Evolutionary conservation across 2,888 invertebrate genomes (phyloP), one percentile per base, ranked within the genome.

Genomic region (Orthosia incerta): DNA sequence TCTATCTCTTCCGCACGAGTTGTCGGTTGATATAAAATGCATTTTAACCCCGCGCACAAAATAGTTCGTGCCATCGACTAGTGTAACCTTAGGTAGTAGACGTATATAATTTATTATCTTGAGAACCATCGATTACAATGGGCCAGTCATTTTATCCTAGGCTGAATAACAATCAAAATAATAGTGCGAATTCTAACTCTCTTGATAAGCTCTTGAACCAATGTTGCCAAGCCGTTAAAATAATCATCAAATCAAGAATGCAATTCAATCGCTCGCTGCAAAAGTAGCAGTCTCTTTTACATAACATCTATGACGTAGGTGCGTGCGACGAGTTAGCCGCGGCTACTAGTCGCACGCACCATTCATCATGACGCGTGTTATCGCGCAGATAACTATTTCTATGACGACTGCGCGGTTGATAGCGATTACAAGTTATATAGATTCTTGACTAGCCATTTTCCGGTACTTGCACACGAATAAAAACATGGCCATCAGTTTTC

Each of bases 311-410:
- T 48, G 77, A 61, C 51, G 57, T 13, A 13, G 20, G 48, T 59
- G 31, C 48, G 31, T 39, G 63, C 39, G 50, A 31, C 31, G 23
- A 50, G 68, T 59, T 57, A 69, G 51, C 75, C 45, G 53, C 75
- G 56, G 61, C 74, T 26, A 80, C 50, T 67, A 67, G 62, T 75
- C 76, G 59, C 56, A 51, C 57, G 55, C 50, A 16, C 53, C 23
- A 59, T 50, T 57, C 65, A 59, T 51, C 57, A 53, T 31, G 51
- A 50, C 66, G 59, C 26, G 39, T 45, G 56, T 61, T 78, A 80
- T 78, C 63, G 57, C 53, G 5, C 39, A 62, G 80, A 82, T 80
- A 70, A 74, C 60, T 46, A 76, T 59, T 81, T 39, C 77, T 81
- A 71, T 80, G 80, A 74, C 73, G 73, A 70, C 59, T 39, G 18